These are phyloP conservation scores for Podarcis lilfordi DNA, from an alignment of 2,797 vertebrate genomes.

Conservation along the genomic window DNA sequence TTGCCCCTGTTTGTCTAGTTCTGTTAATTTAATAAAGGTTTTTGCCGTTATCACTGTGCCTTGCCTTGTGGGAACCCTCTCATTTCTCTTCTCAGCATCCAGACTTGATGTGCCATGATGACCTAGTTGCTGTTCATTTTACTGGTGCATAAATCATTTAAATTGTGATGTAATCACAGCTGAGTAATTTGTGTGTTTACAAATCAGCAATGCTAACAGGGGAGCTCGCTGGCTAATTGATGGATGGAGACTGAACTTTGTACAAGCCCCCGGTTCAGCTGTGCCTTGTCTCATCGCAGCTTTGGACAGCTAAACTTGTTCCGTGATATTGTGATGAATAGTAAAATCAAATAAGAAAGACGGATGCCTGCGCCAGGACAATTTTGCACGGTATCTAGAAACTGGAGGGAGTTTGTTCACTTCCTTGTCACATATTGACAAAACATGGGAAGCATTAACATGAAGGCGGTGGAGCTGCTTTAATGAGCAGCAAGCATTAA, in stretches of 20 bases:
- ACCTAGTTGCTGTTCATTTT: constrained; percentile 41
- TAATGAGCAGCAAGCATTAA: background rate
- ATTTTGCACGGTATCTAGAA: constrained; percentile 51
- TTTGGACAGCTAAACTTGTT: constrained; percentile 64
- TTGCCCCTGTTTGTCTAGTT: too few relatives aligned
- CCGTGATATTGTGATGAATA: constrained; percentile 62
- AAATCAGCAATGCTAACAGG: constrained; percentile 65
- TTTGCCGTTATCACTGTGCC: too few relatives aligned
- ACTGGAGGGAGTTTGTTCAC: constrained; percentile 50
- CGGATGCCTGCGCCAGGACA: constrained; percentile 22
- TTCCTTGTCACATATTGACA: constrained; percentile 56
- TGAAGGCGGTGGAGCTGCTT: background rate
- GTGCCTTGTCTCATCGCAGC: constrained; percentile 75
- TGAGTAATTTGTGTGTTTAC: constrained; percentile 68
- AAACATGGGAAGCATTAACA: constrained; percentile 32
- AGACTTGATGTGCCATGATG: constrained; percentile 37
- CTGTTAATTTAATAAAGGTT: too few relatives aligned
- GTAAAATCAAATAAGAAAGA: constrained; percentile 34
- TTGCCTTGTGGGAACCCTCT: background rate
- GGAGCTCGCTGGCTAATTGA: constrained; percentile 62
- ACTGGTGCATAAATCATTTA: constrained; percentile 36
- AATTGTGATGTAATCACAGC: constrained; percentile 39
- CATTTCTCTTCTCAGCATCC: constrained; percentile 31
- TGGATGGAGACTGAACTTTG: constrained; percentile 48
- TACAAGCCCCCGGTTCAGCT: constrained; percentile 69